Percentiles rank a stretch among this genome's conserved stretches.
Evolutionary conservation across 2,888 invertebrate genomes (phyloP).

Genomic region (Drosophila formosana): DNA sequence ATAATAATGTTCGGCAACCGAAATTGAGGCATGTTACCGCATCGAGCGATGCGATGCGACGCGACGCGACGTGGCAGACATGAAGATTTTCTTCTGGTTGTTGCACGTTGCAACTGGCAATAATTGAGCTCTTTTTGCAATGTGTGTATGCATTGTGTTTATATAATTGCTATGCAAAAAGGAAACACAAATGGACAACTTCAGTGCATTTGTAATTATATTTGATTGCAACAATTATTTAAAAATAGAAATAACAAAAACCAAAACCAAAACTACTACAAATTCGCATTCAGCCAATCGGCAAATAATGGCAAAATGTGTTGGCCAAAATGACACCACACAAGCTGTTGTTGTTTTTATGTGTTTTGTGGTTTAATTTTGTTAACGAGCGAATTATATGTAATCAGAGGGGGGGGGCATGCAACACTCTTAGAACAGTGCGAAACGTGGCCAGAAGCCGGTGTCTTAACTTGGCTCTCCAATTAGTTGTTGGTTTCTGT

Average conservation of each 20-base stretch:
- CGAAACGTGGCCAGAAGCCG: background rate
- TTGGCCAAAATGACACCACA: slow-evolving; percentile 42
- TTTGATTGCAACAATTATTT: slow-evolving; percentile 77
- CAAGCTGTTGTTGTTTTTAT: background rate
- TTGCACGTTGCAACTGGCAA: slow-evolving; percentile 66
- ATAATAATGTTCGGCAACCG: slow-evolving; percentile 71
- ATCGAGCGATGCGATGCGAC: slow-evolving; percentile 55
- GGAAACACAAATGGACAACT: slow-evolving; percentile 68
- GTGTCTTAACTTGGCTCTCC: slow-evolving; percentile 40
- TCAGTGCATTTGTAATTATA: slow-evolving; percentile 71
- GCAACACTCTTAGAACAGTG: slow-evolving; percentile 29
- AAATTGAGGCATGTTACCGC: slow-evolving; percentile 77
- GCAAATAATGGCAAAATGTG: slow-evolving; percentile 41
- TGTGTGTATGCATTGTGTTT: slow-evolving; percentile 41
- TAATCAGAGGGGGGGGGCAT: slow-evolving; percentile 30
- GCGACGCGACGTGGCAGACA: slow-evolving; percentile 33
- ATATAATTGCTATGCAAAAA: slow-evolving; percentile 76
- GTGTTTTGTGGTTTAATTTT: slow-evolving; percentile 33
- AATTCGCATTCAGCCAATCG: slow-evolving; percentile 32
- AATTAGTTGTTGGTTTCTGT: slow-evolving; percentile 41
- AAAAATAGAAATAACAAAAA: slow-evolving; percentile 46
- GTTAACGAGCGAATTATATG: slow-evolving; percentile 52
- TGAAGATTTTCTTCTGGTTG: slow-evolving; percentile 49
- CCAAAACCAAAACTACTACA: slow-evolving; percentile 19
- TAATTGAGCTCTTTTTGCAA: slow-evolving; percentile 68